Evolutionary conservation across 92 coral and sea anemone genomes (phyloP).

Genomic region (Meandrina meandrites): DNA sequence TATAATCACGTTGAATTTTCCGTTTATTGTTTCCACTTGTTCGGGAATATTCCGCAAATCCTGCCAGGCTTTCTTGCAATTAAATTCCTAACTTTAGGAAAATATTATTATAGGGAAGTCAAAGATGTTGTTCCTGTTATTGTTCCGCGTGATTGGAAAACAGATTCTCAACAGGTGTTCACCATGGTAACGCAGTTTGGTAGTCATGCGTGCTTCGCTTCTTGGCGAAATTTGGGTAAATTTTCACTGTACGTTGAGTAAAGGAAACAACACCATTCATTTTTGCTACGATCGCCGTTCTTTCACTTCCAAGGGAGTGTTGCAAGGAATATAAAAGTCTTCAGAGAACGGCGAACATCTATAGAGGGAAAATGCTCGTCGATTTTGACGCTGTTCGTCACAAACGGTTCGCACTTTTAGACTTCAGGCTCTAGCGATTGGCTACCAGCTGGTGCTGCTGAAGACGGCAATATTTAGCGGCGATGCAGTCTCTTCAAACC

Average conservation of each 20-base stretch:
- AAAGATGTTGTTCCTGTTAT: background rate
- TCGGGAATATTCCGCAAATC: background rate
- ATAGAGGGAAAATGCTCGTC: conserved; percentile 16
- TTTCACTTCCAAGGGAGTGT: background rate
- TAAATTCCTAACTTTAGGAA: background rate
- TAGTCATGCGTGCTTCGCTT: conserved; percentile 46
- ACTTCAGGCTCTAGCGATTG: conserved; percentile 14
- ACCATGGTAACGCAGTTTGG: conserved; percentile 52
- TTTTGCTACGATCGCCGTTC: conserved; percentile 24
- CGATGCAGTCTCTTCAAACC: conserved; percentile 75
- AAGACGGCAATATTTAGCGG: conserved; percentile 20
- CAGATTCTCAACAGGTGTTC: conserved; percentile 5
- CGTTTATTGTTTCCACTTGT: background rate
- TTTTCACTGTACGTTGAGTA: background rate
- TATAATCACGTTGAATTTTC: background rate
- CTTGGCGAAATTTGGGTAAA: background rate
- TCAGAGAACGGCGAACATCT: background rate
- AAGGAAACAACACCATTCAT: background rate
- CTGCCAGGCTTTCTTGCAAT: background rate
- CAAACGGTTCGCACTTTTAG: conserved; percentile 9
- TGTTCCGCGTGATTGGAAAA: background rate
- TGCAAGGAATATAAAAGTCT: background rate
- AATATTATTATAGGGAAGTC: background rate
- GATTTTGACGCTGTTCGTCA: conserved; percentile 17
- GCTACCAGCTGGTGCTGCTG: background rate